Percentiles rank a stretch among this genome's conserved stretches.
Evolutionary conservation across 2,888 invertebrate genomes (phyloP).

Genomic region (Boloria euphrosyne): DNA sequence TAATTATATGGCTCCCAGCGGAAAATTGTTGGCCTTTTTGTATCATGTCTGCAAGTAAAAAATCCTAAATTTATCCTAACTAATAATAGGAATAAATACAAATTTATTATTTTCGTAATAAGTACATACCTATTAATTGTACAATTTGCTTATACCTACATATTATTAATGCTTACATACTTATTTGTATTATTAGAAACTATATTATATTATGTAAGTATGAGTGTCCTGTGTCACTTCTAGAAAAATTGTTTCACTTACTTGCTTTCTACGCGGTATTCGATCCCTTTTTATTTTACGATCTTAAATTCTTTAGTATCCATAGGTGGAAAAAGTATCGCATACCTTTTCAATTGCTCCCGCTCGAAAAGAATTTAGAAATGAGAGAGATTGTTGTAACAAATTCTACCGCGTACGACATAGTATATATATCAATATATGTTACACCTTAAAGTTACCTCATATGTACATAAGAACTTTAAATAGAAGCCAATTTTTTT

Average conservation of each 20-base stretch:
- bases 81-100: too few relatives aligned
- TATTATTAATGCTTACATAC: too few relatives aligned
- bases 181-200: not conserved
- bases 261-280: conserved; percentile 56
- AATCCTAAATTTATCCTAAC: too few relatives aligned
- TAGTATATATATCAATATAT: too few relatives aligned
- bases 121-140: too few relatives aligned
- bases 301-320: conserved; percentile 77
- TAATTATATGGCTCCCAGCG: too few relatives aligned
- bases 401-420: conserved; percentile 56
- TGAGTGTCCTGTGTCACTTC: conserved; percentile 36
- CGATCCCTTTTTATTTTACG: conserved; percentile 77
- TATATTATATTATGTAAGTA: not conserved
- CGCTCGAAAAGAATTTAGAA: conserved; percentile 49
- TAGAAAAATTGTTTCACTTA: conserved; percentile 34
- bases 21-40: too few relatives aligned
- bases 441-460: conserved; percentile 39
- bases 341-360: conserved; percentile 60
- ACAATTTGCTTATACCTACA: too few relatives aligned
- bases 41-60: too few relatives aligned
- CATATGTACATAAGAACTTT: not conserved
- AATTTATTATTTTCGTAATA: too few relatives aligned
- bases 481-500: not conserved
- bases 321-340: conserved; percentile 69
- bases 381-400: conserved; percentile 54